Conservation (phyloP, 1,140 invertebrate species). For the Lucilia sericata region DNA sequence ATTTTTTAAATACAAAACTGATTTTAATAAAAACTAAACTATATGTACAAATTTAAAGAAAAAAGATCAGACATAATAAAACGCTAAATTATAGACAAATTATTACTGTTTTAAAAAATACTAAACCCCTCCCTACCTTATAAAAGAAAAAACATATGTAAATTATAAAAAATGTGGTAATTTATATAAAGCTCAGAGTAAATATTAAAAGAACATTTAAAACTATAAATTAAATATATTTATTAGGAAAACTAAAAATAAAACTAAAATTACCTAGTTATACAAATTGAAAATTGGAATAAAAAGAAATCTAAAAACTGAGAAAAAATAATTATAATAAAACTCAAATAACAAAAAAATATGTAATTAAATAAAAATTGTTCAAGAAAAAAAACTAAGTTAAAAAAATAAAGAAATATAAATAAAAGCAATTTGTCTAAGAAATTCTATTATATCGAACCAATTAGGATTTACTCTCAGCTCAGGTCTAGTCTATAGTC, state of each 20-base stretch:
- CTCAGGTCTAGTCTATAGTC: too few species aligned
- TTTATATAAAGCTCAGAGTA: constrained; percentile 12
- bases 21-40: not conserved
- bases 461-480: too few species aligned
- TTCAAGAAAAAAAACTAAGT: not conserved
- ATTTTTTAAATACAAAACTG: not conserved
- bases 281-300: not conserved
- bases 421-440: not conserved
- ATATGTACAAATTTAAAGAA: not conserved
- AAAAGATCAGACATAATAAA: not conserved
- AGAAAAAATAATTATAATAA: not conserved
- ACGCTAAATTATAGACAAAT: not conserved
- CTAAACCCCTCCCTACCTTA: not conserved
- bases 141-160: not conserved
- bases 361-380: not conserved
- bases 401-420: not conserved
- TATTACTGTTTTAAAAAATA: not conserved
- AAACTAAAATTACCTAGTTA: not conserved
- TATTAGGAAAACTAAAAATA: not conserved
- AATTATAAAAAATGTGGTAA: not conserved
- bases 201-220: constrained; percentile 41
- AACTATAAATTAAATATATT: constrained; percentile 46
- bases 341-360: not conserved
- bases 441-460: too few species aligned
- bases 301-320: not conserved